Evolutionary conservation across 2,888 invertebrate species (phyloP).

Genomic region (Camptogramma bilineatum): DNA sequence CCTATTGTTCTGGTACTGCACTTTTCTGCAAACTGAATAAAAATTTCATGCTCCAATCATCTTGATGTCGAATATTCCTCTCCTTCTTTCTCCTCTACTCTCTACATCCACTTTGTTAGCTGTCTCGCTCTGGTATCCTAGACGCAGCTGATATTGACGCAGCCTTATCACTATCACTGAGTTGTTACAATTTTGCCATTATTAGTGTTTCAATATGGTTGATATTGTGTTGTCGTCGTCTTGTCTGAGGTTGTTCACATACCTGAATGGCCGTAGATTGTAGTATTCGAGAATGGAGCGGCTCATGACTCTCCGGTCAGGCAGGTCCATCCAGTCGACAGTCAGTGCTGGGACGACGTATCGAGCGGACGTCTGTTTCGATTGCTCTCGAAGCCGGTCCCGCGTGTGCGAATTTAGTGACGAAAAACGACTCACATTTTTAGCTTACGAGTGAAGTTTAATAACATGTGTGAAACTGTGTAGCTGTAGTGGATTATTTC

Average conservation of each 20-base stretch:
- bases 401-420: constrained; percentile 63
- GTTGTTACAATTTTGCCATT: constrained; percentile 57
- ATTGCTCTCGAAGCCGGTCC: constrained; percentile 49
- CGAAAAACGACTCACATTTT: constrained; percentile 60
- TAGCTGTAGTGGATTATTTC: constrained; percentile 45
- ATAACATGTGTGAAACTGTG: constrained; percentile 65
- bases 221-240: constrained; percentile 56
- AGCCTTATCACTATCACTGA: constrained; percentile 72
- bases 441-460: constrained; percentile 72
- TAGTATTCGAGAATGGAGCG: constrained; percentile 78
- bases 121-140: constrained; percentile 74
- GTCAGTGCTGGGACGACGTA: constrained; percentile 60
- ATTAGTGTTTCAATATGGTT: constrained; percentile 55
- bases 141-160: constrained; percentile 84
- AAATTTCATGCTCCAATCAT: constrained; percentile 81
- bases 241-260: constrained; percentile 75
- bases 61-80: constrained; percentile 64
- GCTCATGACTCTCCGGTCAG: constrained; percentile 50
- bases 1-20: constrained; percentile 70
- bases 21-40: constrained; percentile 78
- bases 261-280: constrained; percentile 82
- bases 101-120: constrained; percentile 33
- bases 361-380: constrained; percentile 45
- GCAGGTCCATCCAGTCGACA: constrained; percentile 32
- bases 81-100: constrained; percentile 54